Percentiles rank a stretch among this genome's conserved stretches.
These are phyloP conservation scores for Carterocephalus palaemon DNA, from an alignment of 2,888 invertebrate species.

Conservation along the genomic window DNA sequence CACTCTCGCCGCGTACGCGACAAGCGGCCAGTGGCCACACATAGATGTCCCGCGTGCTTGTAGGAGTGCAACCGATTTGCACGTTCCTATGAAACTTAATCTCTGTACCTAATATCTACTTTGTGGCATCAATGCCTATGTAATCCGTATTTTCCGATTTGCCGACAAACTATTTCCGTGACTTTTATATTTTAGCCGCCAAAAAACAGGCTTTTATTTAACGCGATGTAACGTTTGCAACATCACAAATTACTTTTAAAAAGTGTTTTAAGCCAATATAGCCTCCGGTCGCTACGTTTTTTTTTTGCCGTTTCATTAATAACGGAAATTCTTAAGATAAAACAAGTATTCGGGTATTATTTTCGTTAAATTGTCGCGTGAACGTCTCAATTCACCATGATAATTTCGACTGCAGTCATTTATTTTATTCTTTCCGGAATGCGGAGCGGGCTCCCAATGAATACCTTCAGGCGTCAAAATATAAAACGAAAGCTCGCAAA, in stretches of 20 bases:
- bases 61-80: no score
- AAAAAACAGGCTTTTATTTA: no score
- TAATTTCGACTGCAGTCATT: conserved; percentile 49
- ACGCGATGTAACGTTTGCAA: conserved; percentile 4
- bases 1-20: no score
- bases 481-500: conserved; percentile 36
- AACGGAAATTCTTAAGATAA: conserved; percentile 48
- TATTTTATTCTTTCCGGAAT: conserved; percentile 44
- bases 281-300: conserved; percentile 22
- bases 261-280: conserved; percentile 10
- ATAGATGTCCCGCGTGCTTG: no score
- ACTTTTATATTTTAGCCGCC: no score
- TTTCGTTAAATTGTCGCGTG: conserved; percentile 37
- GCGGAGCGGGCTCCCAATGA: conserved; percentile 37
- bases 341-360: conserved; percentile 48
- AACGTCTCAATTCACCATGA: conserved; percentile 55
- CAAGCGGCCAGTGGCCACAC: no score
- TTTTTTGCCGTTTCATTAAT: conserved; percentile 46
- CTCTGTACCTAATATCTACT: no score
- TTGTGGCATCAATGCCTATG: no score
- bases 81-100: no score
- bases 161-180: no score
- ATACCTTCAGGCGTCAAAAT: conserved; percentile 45
- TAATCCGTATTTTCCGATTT: no score
- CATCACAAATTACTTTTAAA: conserved; percentile 31